Evolutionary conservation across 2,888 invertebrate genomes (phyloP).

Genomic region (Aleiodes testaceus): DNA sequence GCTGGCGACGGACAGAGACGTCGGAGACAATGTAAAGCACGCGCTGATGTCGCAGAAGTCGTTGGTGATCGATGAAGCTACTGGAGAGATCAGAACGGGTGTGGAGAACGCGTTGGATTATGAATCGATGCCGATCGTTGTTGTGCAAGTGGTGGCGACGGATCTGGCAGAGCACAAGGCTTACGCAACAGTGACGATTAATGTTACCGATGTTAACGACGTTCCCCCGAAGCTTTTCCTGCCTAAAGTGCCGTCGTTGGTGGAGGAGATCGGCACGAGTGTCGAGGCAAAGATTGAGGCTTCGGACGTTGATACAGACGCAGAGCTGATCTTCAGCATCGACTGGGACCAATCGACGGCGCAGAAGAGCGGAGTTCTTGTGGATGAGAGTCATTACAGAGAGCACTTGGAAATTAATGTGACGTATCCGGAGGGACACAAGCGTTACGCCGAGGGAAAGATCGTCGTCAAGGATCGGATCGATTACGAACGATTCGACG

Average conservation of each 20-base stretch:
- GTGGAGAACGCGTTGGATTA: conserved; percentile 77
- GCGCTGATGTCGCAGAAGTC: conserved; percentile 75
- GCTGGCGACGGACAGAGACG: conserved; percentile 78
- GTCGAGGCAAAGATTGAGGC: conserved; percentile 74
- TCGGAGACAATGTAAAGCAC: conserved; percentile 76
- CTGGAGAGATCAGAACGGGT: conserved; percentile 77
- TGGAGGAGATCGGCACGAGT: conserved; percentile 75
- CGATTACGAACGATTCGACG: conserved; percentile 78
- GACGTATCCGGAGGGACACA: conserved; percentile 69
- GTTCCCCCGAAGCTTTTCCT: conserved; percentile 79
- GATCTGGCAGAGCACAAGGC: conserved; percentile 72
- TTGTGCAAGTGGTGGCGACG: conserved; percentile 71
- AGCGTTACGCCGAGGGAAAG: conserved; percentile 70
- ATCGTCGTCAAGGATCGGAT: conserved; percentile 72
- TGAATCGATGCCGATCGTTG: conserved; percentile 76
- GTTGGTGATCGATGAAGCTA: conserved; percentile 74
- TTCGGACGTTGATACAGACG: conserved; percentile 77
- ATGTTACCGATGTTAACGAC: conserved; percentile 82
- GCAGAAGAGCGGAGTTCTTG: conserved; percentile 70
- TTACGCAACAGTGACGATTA: conserved; percentile 77
- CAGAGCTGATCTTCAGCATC: conserved; percentile 76
- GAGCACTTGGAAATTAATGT: conserved; percentile 70
- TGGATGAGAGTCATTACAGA: conserved; percentile 48
- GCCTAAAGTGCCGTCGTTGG: conserved; percentile 75
- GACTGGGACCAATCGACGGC: conserved; percentile 74